Base-by-base conservation (phyloP, 2,797 vertebrate species). In the Sciurus vulgaris region DNA sequence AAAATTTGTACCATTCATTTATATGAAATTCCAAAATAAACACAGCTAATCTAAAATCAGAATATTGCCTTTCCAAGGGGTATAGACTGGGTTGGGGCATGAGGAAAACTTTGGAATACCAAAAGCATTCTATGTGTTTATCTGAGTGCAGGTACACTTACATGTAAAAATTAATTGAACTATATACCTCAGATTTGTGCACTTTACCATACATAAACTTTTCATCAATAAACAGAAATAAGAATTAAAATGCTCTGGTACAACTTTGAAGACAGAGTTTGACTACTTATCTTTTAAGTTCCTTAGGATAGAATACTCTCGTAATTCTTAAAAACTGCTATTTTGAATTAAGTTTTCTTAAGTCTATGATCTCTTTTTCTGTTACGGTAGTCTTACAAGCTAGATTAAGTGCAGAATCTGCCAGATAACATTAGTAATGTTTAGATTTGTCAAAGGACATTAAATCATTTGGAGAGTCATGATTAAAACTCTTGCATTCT, bases 301-400 rank as follows among this genome's bases (percentile, higher is more conserved):
- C 20, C 24, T 61, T 63, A 77, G 33, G 7, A 56, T 82, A 88
- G 38, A 88, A 69, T 74, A 92, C 96, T 35, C 12, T 82, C 20
- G 67, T 73, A 77, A 44, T 77, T 91, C 35, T 81, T 9, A 59
- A 93, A 89, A 79, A 85, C 49, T 95, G 17, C 17, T 56, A 33
- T 86, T 86, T 93, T 92, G 82, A 90, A 76, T 82, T 91, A 83
- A 67, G 28, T 72, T 54, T 73, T 28, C 38, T 70, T 86, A 89
- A 89, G 26, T 61, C 24, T 77, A 11, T 82, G 2, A 33, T 83
- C 7, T 79, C 47, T 49, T 72, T 85, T 76, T 89, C 51, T 86
- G n/a, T 89, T 61, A 79, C 0, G 24, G 61, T 49, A 44, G 13
- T 88, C 5, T 81, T 24, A 30, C 47, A 77, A 82, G 67, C 9